Evolutionary conservation across 2,888 invertebrate species (phyloP).

Genomic region (Corythucha ciliata): DNA sequence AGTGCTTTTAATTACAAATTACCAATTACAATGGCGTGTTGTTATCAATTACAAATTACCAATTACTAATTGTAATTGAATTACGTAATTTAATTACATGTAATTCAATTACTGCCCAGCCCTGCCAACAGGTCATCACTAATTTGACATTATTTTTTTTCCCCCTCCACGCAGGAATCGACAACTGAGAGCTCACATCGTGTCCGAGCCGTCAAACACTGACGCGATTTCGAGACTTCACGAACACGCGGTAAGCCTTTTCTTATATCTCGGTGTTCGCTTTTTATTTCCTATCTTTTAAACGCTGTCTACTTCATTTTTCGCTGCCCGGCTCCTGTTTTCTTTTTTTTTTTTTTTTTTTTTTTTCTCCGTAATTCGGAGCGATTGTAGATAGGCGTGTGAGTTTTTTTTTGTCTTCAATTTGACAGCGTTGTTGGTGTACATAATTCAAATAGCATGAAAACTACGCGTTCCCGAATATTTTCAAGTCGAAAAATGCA

Average conservation of each 20-base stretch:
- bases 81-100: too few relatives aligned
- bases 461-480: too few relatives aligned
- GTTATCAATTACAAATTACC: too few relatives aligned
- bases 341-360: conserved; percentile 14
- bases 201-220: conserved; percentile 58
- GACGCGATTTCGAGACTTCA: conserved; percentile 39
- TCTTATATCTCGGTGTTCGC: not conserved
- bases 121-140: not conserved
- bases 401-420: too few relatives aligned
- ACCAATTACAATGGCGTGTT: too few relatives aligned
- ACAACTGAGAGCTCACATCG: conserved; percentile 63
- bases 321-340: not conserved
- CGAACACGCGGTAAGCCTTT: conserved; percentile 27
- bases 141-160: conserved; percentile 4
- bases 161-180: conserved; percentile 50
- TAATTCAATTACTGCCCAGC: too few relatives aligned
- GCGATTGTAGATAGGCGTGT: too few relatives aligned
- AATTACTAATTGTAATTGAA: too few relatives aligned
- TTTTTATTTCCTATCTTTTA: not conserved
- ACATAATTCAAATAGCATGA: conserved; percentile 18
- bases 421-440: too few relatives aligned
- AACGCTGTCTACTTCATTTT: not conserved
- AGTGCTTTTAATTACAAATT: too few relatives aligned
- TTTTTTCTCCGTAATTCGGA: too few relatives aligned
- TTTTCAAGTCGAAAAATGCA: too few relatives aligned